These are phyloP conservation scores for Pangasianodon gigas DNA, from an alignment of 2,113 vertebrate species.

Conservation along the genomic window DNA sequence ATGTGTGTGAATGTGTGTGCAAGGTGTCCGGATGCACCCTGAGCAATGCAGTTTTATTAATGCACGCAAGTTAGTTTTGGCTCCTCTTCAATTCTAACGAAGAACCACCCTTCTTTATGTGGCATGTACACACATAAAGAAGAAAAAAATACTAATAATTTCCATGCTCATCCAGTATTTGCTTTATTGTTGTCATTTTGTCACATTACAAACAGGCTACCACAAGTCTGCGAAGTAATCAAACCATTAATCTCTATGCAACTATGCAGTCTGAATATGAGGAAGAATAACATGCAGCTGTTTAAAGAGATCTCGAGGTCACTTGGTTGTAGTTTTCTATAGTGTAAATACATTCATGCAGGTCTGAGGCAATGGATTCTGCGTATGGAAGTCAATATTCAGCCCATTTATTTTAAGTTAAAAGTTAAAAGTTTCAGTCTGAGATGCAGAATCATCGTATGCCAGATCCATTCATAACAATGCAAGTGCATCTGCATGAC, in stretches of 20 bases:
- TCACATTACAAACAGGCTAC: not conserved
- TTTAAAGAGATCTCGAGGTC: not conserved
- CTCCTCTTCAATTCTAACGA: not conserved
- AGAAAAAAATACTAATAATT: not conserved
- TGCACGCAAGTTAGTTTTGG: not conserved
- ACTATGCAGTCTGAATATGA: not conserved
- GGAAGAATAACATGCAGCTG: not conserved
- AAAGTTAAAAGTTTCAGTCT: not conserved
- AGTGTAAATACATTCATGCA: not conserved
- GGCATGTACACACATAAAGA: no score
- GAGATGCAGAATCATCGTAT: not conserved
- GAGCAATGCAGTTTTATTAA: not conserved
- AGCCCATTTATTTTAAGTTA: no score
- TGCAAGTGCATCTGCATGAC: not conserved
- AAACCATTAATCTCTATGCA: not conserved
- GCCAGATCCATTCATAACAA: not conserved
- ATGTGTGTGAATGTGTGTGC: not conserved
- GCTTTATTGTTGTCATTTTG: not conserved
- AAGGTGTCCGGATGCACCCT: not conserved
- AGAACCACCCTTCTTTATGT: not conserved
- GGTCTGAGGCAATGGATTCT: not conserved
- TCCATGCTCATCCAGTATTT: not conserved
- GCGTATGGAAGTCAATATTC: not conserved
- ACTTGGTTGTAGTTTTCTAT: not conserved
- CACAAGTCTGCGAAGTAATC: not conserved